A percentile compares a stretch with the other conserved stretches of the same genome.
phyloP scores from a whole-genome alignment of 2,113 vertebrate genomes.

The Eolophus roseicapilla region DNA sequence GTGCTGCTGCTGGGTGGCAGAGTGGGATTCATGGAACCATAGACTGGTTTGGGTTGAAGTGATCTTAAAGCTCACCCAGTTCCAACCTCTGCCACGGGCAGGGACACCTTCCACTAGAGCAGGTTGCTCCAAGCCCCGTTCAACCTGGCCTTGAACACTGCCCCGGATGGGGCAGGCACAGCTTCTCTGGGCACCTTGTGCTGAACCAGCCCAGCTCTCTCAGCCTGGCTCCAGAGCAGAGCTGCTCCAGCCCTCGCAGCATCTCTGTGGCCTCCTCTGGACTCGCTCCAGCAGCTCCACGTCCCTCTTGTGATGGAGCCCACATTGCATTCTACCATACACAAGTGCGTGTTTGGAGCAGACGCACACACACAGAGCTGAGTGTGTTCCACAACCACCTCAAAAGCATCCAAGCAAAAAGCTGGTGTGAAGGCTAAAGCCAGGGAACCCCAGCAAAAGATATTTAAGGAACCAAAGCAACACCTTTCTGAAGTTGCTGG shows the following conservation, averaged over 20 bases:
- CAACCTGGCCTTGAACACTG: neutral
- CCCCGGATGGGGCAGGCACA: neutral
- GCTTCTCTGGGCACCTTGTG: neutral
- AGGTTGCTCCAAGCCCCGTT: neutral
- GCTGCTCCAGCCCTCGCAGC: neutral
- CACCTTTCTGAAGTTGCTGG: neutral
- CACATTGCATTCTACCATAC: fast-evolving
- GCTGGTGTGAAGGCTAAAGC: neutral
- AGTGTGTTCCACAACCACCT: neutral
- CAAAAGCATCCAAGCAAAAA: neutral
- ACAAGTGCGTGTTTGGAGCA: fast-evolving
- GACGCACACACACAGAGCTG: neutral
- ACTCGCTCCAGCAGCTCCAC: neutral
- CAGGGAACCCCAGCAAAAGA: neutral
- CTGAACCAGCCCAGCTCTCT: too few relatives aligned
- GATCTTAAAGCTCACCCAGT: neutral
- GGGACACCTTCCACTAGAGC: neutral
- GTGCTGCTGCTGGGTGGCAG: neutral
- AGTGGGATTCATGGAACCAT: neutral
- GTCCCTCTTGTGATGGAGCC: neutral
- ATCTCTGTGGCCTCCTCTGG: neutral
- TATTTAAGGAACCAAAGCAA: neutral
- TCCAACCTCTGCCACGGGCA: neutral
- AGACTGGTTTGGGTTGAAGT: neutral
- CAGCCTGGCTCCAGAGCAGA: neutral